phyloP scores from a whole-genome alignment of 2,113 vertebrate species.

The Craseonycteris thonglongyai region DNA sequence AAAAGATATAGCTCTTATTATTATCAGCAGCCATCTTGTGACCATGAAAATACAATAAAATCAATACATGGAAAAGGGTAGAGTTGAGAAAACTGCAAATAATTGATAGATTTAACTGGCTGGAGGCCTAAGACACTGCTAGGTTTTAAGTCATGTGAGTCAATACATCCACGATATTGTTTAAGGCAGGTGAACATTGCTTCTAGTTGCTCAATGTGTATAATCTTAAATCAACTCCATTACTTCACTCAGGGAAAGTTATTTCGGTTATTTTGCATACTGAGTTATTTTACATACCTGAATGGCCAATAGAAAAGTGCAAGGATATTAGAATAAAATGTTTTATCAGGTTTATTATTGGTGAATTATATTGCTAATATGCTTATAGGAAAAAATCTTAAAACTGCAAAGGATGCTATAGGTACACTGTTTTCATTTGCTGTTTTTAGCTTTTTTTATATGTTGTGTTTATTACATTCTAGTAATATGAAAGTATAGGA shows the following conservation, averaged over 20 bases:
- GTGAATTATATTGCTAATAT: neutral
- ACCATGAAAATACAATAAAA: neutral
- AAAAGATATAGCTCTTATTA: neutral
- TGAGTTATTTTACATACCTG: neutral
- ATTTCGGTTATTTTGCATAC: neutral
- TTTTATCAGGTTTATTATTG: neutral
- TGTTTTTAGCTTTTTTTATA: neutral
- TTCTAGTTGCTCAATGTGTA: neutral
- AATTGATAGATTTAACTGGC: neutral
- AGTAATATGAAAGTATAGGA: conserved; percentile 3
- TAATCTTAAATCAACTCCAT: neutral
- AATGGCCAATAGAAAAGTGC: neutral
- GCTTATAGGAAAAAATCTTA: neutral
- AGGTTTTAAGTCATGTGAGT: neutral
- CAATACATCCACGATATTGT: neutral
- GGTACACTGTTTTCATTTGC: neutral
- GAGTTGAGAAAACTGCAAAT: neutral
- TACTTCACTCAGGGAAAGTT: neutral
- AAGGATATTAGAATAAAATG: neutral
- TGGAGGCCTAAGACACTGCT: neutral
- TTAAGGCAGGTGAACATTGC: neutral
- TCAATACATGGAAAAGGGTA: neutral
- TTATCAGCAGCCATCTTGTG: neutral
- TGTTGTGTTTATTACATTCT: neutral
- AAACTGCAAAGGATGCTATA: neutral